Evolutionary conservation across 1,140 invertebrate species (phyloP).

Genomic region (Drosophila ficusphila): DNA sequence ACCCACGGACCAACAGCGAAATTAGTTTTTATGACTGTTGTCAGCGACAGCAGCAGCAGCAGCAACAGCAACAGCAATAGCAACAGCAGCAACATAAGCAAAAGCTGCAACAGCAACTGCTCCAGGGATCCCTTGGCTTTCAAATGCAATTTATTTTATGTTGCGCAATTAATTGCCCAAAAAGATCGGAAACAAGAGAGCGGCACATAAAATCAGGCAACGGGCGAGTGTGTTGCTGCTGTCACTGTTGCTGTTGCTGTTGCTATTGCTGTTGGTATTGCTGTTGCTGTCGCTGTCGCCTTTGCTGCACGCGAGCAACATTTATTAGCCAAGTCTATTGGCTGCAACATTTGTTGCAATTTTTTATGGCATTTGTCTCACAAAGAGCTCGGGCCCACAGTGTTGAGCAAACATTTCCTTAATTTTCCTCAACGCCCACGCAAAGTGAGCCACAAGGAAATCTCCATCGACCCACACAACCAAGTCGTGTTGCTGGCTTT

Average conservation of each 20-base stretch:
- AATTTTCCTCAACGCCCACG: conserved; percentile 59
- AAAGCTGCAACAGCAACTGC: conserved; percentile 18
- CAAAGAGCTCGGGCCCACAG: conserved; percentile 4
- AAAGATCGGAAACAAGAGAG: conserved; percentile 39
- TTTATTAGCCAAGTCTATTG: conserved; percentile 65
- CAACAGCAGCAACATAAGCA: conserved; percentile 15
- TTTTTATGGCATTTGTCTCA: conserved; percentile 63
- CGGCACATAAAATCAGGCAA: conserved; percentile 38
- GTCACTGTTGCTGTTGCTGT: conserved; percentile 55
- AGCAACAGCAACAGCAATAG: conserved; percentile 11
- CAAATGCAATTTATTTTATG: conserved; percentile 79
- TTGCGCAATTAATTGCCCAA: conserved; percentile 76
- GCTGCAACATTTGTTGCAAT: conserved; percentile 75
- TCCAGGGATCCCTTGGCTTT: conserved; percentile 41
- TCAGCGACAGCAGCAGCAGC: conserved; percentile 36
- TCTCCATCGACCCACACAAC: conserved; percentile 24
- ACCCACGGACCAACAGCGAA: conserved; percentile 46
- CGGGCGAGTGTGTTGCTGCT: conserved; percentile 2
- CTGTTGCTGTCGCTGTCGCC: conserved; percentile 19
- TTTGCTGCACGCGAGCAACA: conserved; percentile 54
- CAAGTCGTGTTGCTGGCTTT: conserved; percentile 32
- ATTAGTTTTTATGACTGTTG: conserved; percentile 77
- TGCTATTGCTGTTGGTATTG: conserved; percentile 29
- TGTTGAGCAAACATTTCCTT: conserved; percentile 69
- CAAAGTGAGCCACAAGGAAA: conserved; percentile 12